phyloP scores from a whole-genome alignment of 2,888 invertebrate species.

The Nezara viridula region DNA sequence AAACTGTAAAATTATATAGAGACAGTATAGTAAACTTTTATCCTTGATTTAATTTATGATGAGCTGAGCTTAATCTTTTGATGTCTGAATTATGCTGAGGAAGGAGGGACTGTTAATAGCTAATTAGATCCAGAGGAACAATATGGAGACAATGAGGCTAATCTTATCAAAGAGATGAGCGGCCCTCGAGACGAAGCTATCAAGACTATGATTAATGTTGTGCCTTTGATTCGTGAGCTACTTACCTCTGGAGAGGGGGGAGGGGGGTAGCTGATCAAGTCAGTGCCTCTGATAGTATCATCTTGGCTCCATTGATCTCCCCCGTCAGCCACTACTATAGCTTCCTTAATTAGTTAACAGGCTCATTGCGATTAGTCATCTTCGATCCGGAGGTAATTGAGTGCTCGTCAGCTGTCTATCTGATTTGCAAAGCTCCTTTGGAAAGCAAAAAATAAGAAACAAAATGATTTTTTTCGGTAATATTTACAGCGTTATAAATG shows the following conservation, averaged over 20 bases:
- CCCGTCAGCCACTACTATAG: neutral
- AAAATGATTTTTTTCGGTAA: too few species aligned
- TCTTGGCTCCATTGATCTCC: constrained; percentile 10
- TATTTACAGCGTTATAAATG: too few species aligned
- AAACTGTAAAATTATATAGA: neutral
- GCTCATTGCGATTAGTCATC: neutral
- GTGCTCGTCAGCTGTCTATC: neutral
- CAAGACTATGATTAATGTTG: constrained; percentile 19
- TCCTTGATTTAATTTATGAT: neutral
- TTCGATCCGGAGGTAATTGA: neutral
- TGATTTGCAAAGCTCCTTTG: neutral
- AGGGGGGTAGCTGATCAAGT: neutral
- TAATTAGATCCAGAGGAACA: neutral
- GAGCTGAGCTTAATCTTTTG: neutral
- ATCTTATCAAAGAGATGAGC: constrained; percentile 34
- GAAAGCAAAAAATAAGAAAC: too few species aligned
- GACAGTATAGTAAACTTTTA: neutral
- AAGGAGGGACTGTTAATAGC: neutral
- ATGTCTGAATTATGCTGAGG: neutral
- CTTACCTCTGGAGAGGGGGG: neutral
- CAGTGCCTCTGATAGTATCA: neutral
- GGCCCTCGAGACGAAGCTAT: neutral
- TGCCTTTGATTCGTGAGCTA: constrained; percentile 13
- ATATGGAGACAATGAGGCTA: constrained; percentile 34
- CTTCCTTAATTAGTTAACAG: constrained; percentile 34